A percentile compares a stretch with the other conserved stretches of the same genome.
Evolutionary conservation across 2,888 invertebrate species (phyloP).

Genomic region (Carpatolechia fugitivella): DNA sequence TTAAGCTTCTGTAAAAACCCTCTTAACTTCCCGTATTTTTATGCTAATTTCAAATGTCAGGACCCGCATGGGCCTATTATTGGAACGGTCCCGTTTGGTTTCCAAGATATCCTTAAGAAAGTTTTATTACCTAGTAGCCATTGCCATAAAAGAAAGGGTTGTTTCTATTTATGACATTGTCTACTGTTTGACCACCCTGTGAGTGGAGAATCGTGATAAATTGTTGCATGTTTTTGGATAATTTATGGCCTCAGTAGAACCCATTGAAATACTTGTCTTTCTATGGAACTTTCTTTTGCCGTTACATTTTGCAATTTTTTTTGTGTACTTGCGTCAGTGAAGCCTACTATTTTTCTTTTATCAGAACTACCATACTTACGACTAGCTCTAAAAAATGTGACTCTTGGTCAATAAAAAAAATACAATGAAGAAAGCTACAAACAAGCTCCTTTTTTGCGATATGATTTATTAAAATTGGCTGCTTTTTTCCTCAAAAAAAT

Average conservation of each 20-base stretch:
- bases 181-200: slow-evolving; percentile 46
- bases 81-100: slow-evolving; percentile 29
- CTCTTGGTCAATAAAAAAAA: too few species aligned
- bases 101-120: slow-evolving; percentile 39
- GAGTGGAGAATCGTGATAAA: slow-evolving; percentile 47
- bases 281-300: not conserved
- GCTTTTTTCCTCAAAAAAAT: too few species aligned
- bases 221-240: slow-evolving; percentile 42
- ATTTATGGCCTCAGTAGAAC: slow-evolving; percentile 52
- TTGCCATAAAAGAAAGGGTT: slow-evolving; percentile 55
- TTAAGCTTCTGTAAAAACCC: not conserved
- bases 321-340: not conserved
- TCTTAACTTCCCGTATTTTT: slow-evolving; percentile 3
- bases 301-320: not conserved
- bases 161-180: slow-evolving; percentile 41
- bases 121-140: slow-evolving; percentile 66
- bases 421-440: too few species aligned
- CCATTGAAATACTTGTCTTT: not conserved
- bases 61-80: slow-evolving; percentile 36
- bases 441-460: too few species aligned
- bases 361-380: too few species aligned
- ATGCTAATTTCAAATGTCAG: slow-evolving; percentile 16
- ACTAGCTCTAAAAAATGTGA: too few species aligned
- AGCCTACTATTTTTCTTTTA: too few species aligned
- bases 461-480: too few species aligned